A percentile compares a stretch with the other conserved stretches of the same genome.
phyloP scores from a whole-genome alignment of 1,140 invertebrate species.

The Drosophila melanogaster region Release_6_plus_ISO1_MT NT_033777.3:18838501-18839000 shows the following conservation, averaged over 20 bases:
- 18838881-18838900: slow-evolving; percentile 64
- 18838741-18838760: slow-evolving; percentile 33
- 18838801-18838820: slow-evolving; percentile 77
- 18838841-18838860: slow-evolving; percentile 19
- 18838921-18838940: slow-evolving; percentile 79
- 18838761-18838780: not conserved
- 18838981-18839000: slow-evolving; percentile 64
- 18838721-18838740: slow-evolving; percentile 29
- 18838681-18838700: slow-evolving; percentile 42
- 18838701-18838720: slow-evolving; percentile 52
- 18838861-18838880: slow-evolving; percentile 32
- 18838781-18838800: slow-evolving; percentile 56
- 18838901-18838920: slow-evolving; percentile 74
- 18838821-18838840: slow-evolving; percentile 38
- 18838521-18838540: too few relatives aligned
- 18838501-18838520: too few relatives aligned
- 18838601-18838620: not conserved
- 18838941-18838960: slow-evolving; percentile 68
- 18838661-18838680: slow-evolving; percentile 82
- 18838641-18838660: slow-evolving; percentile 81
- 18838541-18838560: too few relatives aligned
- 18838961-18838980: slow-evolving; percentile 37
- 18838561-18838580: too few relatives aligned
- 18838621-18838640: slow-evolving; percentile 47
- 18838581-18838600: not conserved